Base-by-base conservation (phyloP, 2,797 vertebrate genomes). In the Clarias platycephalus region DNA sequence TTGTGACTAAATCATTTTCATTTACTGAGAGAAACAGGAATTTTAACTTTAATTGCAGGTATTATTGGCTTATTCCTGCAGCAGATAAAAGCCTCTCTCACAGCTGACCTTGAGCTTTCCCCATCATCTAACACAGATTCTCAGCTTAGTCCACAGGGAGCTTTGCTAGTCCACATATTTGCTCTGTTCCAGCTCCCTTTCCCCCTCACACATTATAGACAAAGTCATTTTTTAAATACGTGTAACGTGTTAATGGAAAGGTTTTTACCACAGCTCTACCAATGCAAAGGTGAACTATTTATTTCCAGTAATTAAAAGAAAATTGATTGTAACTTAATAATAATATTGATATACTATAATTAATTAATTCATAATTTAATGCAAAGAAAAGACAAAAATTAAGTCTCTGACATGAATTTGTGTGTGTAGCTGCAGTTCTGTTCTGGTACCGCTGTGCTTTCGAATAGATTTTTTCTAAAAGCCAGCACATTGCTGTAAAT, bases 51-150 rank as follows among this genome's bases (percentile, higher is more conserved):
- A 77, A 37, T 24, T 37, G n/a, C 31, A 66, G 28, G 40, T 26
- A 80, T 28, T 80, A 64, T 22, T 80, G 62, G 16, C 40, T 80
- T n/a, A 64, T 64, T 79, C 77, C 60, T 26, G 18, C 60, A 74
- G 60, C 18, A 57, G 49, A 83, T n/a, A 76, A 85, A 75, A 72
- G 18, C 24, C 58, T 71, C 6, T 71, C 74, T 85, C 53, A 77
- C 37, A 44, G 37, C 58, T 82, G 26, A 83, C 66, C 85, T 71
- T 77, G 74, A 77, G 66, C 60, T 60, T 79, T 86, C 75, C 37
- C 40, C 55, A 55, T 70, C 80, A 62, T 82, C 84, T 77, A 77
- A 78, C 84, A 84, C 53, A 79, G 64, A 31, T 64, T 71, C 84
- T 80, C 67, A 75, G 57, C 67, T 6, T 37, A 26, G 75, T 66